Percentiles rank a stretch among this genome's conserved stretches.
phyloP scores from a whole-genome alignment of 2,888 invertebrate species.

The Nysson spinosus region DNA sequence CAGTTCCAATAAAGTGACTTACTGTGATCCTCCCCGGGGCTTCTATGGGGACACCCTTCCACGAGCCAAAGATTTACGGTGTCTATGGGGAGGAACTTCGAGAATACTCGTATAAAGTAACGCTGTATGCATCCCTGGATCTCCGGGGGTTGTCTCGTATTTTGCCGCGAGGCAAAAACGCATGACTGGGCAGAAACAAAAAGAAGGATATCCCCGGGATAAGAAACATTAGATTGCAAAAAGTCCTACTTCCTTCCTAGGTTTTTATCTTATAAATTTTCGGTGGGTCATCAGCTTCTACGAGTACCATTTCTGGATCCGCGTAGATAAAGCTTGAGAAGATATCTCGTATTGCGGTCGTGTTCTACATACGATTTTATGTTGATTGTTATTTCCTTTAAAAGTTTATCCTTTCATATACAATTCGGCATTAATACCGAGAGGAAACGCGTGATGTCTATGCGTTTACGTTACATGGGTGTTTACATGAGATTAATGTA shows the following conservation, averaged over 20 bases:
- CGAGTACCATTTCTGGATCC: too few species aligned
- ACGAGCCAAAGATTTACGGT: slow-evolving; percentile 53
- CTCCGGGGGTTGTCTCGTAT: slow-evolving; percentile 28
- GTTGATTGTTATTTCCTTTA: too few species aligned
- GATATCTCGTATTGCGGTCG: too few species aligned
- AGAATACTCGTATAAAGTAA: slow-evolving; percentile 37
- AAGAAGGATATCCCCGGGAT: slow-evolving; percentile 39
- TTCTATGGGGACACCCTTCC: slow-evolving; percentile 26
- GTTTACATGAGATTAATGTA: slow-evolving; percentile 31
- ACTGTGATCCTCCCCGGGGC: slow-evolving; percentile 31
- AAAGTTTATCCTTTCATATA: too few species aligned
- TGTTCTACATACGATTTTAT: too few species aligned
- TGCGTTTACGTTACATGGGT: slow-evolving; percentile 1
- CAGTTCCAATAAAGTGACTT: slow-evolving; percentile 48
- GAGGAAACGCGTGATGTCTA: not conserved
- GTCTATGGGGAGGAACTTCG: slow-evolving; percentile 57
- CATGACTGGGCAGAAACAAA: slow-evolving; percentile 15
- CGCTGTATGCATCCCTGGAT: slow-evolving; percentile 1
- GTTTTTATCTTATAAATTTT: slow-evolving; percentile 16
- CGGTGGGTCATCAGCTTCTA: too few species aligned
- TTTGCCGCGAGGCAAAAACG: slow-evolving; percentile 17
- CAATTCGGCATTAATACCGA: too few species aligned
- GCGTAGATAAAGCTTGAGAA: too few species aligned
- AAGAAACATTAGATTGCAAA: slow-evolving; percentile 8
- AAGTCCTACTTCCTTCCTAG: slow-evolving; percentile 15